phyloP scores from a whole-genome alignment of 2,113 vertebrate genomes.

The Dryoscopus gambensis region DNA sequence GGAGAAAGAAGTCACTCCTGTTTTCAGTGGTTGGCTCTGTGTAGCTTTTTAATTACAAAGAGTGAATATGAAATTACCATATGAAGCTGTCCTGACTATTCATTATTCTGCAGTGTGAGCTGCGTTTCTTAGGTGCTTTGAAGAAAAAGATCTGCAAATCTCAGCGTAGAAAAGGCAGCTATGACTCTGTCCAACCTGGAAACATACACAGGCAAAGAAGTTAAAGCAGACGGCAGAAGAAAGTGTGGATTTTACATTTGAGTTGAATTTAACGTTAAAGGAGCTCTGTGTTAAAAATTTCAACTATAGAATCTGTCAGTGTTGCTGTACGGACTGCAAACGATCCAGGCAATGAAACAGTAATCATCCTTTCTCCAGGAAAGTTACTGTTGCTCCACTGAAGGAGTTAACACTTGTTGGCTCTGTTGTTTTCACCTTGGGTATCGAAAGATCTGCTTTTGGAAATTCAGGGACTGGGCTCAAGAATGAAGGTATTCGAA shows the following conservation, averaged over 20 bases:
- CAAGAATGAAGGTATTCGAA: not conserved
- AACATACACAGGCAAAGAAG: not conserved
- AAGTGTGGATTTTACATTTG: not conserved
- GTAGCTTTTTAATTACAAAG: not conserved
- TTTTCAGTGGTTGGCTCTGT: not conserved
- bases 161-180: not conserved
- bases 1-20: not conserved
- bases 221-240: not conserved
- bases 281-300: not conserved
- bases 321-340: not conserved
- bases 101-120: not conserved
- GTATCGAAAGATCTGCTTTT: not conserved
- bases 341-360: not conserved
- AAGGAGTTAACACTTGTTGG: not conserved
- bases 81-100: not conserved
- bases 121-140: not conserved
- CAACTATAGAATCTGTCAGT: not conserved
- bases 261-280: not conserved
- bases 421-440: not conserved
- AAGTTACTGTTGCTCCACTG: not conserved
- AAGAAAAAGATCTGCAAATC: not conserved
- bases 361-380: not conserved
- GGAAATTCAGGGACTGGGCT: not conserved
- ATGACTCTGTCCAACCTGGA: not conserved
- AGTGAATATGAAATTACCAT: not conserved